These are phyloP conservation scores for Apis dorsata DNA, from an alignment of 1,140 invertebrate species.

Conservation along the genomic window DNA sequence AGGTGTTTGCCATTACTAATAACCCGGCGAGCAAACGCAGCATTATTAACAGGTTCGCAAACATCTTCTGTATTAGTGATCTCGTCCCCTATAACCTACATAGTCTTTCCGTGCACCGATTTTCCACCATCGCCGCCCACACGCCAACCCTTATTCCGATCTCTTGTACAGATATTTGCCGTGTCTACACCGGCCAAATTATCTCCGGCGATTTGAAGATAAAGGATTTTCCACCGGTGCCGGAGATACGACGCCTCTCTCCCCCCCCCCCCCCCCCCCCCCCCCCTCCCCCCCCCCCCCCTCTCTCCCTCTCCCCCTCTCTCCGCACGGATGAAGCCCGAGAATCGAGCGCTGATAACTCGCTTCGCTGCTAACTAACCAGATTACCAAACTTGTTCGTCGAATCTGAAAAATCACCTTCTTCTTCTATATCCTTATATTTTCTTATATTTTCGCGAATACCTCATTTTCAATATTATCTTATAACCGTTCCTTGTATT, in stretches of 20 bases:
- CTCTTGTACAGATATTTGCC: constrained; percentile 77
- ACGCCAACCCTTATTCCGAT: constrained; percentile 72
- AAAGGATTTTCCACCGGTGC: constrained; percentile 70
- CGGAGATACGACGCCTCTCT: constrained; percentile 20
- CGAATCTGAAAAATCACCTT: background rate
- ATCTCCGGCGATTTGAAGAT: constrained; percentile 74
- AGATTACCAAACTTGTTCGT: background rate
- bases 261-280: background rate
- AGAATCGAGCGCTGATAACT: constrained; percentile 48
- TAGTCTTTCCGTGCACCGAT: constrained; percentile 67
- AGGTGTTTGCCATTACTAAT: constrained; percentile 77
- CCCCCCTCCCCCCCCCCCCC: background rate
- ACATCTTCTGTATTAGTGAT: constrained; percentile 77
- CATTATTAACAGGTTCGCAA: constrained; percentile 78
- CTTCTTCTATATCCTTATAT: no score
- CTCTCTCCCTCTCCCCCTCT: no score
- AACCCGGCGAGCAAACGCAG: constrained; percentile 75
- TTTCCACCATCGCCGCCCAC: constrained; percentile 45
- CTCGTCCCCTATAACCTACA: constrained; percentile 70
- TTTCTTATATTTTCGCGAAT: no score
- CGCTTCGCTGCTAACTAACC: background rate
- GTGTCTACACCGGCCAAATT: constrained; percentile 75
- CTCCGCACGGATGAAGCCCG: background rate
- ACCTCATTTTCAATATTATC: no score
- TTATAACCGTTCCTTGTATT: no score